Base-by-base conservation (phyloP, 2,113 vertebrate species). In the Notarius quadriscutis region DNA sequence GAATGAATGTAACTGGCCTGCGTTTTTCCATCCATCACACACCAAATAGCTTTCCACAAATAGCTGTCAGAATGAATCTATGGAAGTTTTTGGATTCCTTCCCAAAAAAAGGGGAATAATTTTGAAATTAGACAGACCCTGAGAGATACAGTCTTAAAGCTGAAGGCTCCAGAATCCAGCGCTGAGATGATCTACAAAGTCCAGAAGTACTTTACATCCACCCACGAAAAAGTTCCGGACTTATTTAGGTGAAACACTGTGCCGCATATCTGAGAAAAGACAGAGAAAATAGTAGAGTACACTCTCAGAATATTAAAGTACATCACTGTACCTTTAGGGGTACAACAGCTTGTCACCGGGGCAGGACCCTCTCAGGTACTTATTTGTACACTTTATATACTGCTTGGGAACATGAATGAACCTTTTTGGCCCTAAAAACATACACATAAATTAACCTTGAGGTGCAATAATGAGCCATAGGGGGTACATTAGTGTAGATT, bases 91-190 rank as follows among this genome's bases (percentile, higher is more conserved):
- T 15, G 30, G 18, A 74, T 48, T 60, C 5, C 7, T 18, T 55
- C 22, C 51, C 25, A 51, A 57, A 4, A 34, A 72, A 27, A 51
- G 53, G 0, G 10, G 14, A 65, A 86, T 2, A 20, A 14, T 15
- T 80, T 5, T 69, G 60, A 57, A 80, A 78, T 15, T 48, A 34
- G 58, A 50, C 15, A 20, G 62, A 41, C 14, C 67, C 62, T 51
- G 30, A 71, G 50, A 58, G 7, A 41, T 10, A 86, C 27, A 79
- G 22, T 27, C 27, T 67, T 86, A 65, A 48, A 80, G 51, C 48
- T 86, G 53, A 41, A 7, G 84, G 71, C 81, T 77, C 69, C 67
- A 71, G 63, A 25, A 18, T 15, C 83, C 85, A 93, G 48, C 65
- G 34, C 41, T 10, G 71, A 80, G 25, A 77, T 71, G 60, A 20